A percentile compares a stretch with the other conserved stretches of the same genome.
Evolutionary conservation across 1,140 invertebrate genomes (phyloP).

Genomic region (Bombus polaris): DNA sequence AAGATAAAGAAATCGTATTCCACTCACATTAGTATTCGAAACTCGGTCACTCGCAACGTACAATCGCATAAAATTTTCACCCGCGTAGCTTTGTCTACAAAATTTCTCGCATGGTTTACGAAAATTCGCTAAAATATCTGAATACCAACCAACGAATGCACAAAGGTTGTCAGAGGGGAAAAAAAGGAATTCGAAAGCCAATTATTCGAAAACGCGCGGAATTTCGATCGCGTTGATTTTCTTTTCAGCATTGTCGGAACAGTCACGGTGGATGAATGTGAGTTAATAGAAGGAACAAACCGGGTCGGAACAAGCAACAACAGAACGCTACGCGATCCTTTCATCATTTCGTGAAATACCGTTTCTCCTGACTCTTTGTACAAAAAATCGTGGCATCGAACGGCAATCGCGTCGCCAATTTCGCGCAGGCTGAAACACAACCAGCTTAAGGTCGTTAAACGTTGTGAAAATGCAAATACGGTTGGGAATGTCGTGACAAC

Average conservation of each 20-base stretch:
- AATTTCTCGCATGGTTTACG: neutral
- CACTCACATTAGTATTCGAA: neutral
- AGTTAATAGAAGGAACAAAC: neutral
- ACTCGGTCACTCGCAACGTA: too few relatives aligned
- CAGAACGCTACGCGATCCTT: neutral
- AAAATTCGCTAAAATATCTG: neutral
- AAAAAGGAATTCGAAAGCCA: neutral
- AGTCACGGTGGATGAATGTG: neutral
- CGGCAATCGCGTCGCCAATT: neutral
- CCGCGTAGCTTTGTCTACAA: neutral
- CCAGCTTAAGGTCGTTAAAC: constrained; percentile 23
- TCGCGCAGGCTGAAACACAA: neutral
- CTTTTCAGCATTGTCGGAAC: too few relatives aligned
- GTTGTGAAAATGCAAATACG: constrained; percentile 6
- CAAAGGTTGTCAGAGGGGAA: neutral
- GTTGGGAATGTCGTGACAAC: neutral
- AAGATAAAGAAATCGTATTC: neutral
- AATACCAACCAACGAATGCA: neutral
- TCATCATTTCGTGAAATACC: neutral
- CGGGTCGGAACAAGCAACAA: neutral
- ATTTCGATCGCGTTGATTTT: neutral
- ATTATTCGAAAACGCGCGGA: neutral
- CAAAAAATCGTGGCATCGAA: neutral
- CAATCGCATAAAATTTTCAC: neutral
- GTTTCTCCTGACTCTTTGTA: neutral